Conservation (phyloP, 2,888 invertebrate species). For the Sphaeridia pumilis region DNA sequence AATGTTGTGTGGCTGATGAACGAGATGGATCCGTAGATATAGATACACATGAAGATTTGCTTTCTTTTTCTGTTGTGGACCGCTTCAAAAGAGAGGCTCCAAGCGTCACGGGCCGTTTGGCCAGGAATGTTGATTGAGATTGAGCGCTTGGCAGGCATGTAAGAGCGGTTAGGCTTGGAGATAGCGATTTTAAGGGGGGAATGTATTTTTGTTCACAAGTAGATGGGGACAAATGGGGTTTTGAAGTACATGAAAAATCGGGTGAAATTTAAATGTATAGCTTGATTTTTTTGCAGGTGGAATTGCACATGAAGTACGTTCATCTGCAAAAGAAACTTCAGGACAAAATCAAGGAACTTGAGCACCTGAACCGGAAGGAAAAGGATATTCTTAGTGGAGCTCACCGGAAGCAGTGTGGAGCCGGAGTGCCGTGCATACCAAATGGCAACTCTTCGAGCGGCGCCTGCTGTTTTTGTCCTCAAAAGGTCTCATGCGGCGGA, state of each 20-base stretch:
- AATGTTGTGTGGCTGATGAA: slow-evolving; percentile 82
- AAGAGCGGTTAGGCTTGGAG: no score
- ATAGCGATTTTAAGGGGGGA: no score
- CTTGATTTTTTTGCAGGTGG: slow-evolving; percentile 51
- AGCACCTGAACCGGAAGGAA: slow-evolving; percentile 66
- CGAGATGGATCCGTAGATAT: slow-evolving; percentile 77
- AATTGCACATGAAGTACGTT: slow-evolving; percentile 84
- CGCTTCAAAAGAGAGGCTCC: no score
- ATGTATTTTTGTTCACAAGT: no score
- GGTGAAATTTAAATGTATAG: no score
- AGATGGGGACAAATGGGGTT: no score
- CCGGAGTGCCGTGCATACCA: slow-evolving; percentile 27
- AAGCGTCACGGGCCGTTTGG: no score
- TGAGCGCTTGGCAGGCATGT: no score
- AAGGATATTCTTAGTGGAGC: slow-evolving; percentile 50
- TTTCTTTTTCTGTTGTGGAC: no score
- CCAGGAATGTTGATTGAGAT: no score
- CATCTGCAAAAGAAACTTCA: slow-evolving; percentile 74
- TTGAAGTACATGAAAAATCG: no score
- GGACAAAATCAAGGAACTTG: slow-evolving; percentile 70
- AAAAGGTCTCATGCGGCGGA: neutral
- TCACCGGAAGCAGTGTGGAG: slow-evolving; percentile 21
- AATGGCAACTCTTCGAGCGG: slow-evolving; percentile 25
- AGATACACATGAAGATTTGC: no score
- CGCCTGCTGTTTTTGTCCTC: slow-evolving; percentile 34